Evolutionary conservation across 2,797 vertebrate species (phyloP), one percentile per base, ranked within the genome.

Genomic region (Cuniculus paca): DNA sequence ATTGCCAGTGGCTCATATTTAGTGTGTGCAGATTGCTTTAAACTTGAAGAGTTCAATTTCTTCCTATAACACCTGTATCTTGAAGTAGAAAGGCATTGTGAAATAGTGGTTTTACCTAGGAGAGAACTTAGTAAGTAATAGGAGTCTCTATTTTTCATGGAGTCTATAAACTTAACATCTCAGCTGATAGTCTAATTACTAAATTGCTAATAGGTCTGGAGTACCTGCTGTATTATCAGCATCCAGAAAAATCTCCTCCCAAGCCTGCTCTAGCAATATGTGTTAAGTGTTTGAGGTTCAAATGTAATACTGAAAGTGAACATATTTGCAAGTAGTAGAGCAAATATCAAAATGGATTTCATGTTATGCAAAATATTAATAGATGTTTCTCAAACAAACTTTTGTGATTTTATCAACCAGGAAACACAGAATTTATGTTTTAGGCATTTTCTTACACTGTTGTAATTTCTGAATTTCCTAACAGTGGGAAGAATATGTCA

Each of bases 351-450:
- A 77, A 65, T 90, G 17, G 10, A 11, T 61, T 79, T 63, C 56
- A 74, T 89, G 34, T 56, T 75, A 54, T 20, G 54, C 63, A 63
- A 39, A 28, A 63, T 72, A 11, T 60, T 60, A 72, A 72, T 61
- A 65, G 16, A n/a, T 65, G 7, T 80, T 81, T 36, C 42, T 72
- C 80, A 72, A 45, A 65, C 28, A 91, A 61, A 61, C 5, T 54
- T 58, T 74, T 79, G 26, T 78, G n/a, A 80, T 79, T 75, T 61
- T 52, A 42, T 87, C 16, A 91, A 19, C 13, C 12, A 85, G 87
- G 28, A 96, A 84, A 90, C 63, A 90, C 58, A 86, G 36, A 91
- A 82, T 79, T 90, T 9, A 87, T 22, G 72, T 56, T 84, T 94
- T 74, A 68, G 50, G 78, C 54, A 60, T 58, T 65, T 89, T 70